Percentiles rank a stretch among this genome's conserved stretches.
These are phyloP conservation scores for Cydia splendana DNA, from an alignment of 1,140 invertebrate species.

Conservation along the genomic window DNA sequence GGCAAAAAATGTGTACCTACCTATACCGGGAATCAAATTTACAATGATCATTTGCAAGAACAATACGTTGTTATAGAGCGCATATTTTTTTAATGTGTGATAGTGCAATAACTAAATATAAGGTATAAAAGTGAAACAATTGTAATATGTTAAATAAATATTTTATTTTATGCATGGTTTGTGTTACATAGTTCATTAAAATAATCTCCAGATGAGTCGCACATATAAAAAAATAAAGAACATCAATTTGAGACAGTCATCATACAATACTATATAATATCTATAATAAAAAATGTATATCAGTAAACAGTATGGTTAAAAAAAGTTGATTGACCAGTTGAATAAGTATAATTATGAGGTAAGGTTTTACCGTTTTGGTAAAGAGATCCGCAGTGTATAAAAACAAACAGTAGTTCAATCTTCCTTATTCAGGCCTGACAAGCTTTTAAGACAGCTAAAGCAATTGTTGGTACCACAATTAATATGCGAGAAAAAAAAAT, in stretches of 20 bases:
- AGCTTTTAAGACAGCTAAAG: not conserved
- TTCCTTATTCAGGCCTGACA: not conserved
- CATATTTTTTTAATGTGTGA: too few species aligned
- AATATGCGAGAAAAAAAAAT: conserved; percentile 15
- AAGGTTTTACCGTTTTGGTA: too few species aligned
- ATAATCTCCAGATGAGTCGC: not conserved
- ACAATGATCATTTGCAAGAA: too few species aligned
- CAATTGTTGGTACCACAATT: conserved; percentile 5
- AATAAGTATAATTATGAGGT: not conserved
- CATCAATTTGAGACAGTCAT: not conserved
- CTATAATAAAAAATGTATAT: too few species aligned
- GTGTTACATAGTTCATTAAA: conserved; percentile 3
- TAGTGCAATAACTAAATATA: not conserved
- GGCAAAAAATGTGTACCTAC: too few species aligned
- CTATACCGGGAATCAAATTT: too few species aligned
- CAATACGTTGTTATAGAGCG: too few species aligned
- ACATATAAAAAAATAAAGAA: conserved; percentile 14
- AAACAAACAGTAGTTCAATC: not conserved
- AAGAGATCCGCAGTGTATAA: too few species aligned
- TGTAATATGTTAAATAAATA: conserved; percentile 31
- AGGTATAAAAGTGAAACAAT: conserved; percentile 5
- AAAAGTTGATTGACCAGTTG: not conserved
- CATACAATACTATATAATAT: not conserved
- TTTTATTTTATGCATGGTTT: conserved; percentile 27
- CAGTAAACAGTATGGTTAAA: not conserved